Conservation (phyloP, 1,140 invertebrate species). For the Telenomus remus region DNA sequence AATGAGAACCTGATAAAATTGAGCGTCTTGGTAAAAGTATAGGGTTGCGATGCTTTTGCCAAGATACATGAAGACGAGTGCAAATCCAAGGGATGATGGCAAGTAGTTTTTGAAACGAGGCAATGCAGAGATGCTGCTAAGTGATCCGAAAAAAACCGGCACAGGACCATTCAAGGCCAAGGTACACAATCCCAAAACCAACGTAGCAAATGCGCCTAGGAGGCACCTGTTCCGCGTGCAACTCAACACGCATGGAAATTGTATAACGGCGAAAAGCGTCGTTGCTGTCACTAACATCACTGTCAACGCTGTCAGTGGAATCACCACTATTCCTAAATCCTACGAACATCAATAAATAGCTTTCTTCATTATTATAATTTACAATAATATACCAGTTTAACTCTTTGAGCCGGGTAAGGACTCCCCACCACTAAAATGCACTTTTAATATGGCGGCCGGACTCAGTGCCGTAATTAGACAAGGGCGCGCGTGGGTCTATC, state of each 20-base stretch:
- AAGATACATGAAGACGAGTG: conserved; percentile 58
- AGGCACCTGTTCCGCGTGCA: conserved; percentile 60
- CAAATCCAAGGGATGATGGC: conserved; percentile 62
- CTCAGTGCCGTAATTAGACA: too few species aligned
- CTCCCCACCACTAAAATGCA: too few species aligned
- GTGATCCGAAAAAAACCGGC: conserved; percentile 63
- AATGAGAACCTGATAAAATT: conserved; percentile 63
- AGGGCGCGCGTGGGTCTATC: too few species aligned
- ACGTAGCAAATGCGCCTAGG: conserved; percentile 64
- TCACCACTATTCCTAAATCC: conserved; percentile 42
- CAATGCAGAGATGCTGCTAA: conserved; percentile 66
- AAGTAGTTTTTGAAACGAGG: conserved; percentile 61
- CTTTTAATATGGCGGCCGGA: too few species aligned
- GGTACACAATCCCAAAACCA: conserved; percentile 64
- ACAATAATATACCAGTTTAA: too few species aligned
- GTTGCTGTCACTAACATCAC: conserved; percentile 63
- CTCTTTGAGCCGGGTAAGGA: too few species aligned
- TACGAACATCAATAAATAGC: conserved; percentile 17
- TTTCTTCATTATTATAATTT: too few species aligned
- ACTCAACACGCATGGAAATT: conserved; percentile 65
- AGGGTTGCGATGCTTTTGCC: conserved; percentile 50
- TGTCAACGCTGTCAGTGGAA: conserved; percentile 57
- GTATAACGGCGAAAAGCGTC: conserved; percentile 64
- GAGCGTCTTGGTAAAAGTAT: conserved; percentile 39
- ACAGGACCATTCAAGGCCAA: conserved; percentile 60